phyloP scores from a whole-genome alignment of 1,140 invertebrate genomes.

The Lepidostoma basale region DNA sequence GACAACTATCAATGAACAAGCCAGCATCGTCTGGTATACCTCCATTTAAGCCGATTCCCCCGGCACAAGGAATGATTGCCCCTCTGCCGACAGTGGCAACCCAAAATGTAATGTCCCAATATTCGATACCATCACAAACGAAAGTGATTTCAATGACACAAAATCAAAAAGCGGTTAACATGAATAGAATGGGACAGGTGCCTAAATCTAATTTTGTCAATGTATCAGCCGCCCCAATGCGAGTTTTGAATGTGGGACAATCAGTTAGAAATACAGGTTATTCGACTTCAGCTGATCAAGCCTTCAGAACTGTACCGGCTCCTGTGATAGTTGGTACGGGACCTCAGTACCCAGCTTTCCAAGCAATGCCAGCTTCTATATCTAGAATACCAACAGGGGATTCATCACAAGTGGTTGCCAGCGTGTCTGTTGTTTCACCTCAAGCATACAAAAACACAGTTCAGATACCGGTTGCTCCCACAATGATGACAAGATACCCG shows the following conservation, averaged over 20 bases:
- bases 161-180: conserved; percentile 50
- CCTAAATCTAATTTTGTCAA: conserved; percentile 37
- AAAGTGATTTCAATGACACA: conserved; percentile 51
- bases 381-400: conserved; percentile 50
- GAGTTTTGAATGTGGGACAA: conserved; percentile 25
- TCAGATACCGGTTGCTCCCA: conserved; percentile 46
- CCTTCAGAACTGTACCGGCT: conserved; percentile 49
- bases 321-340: conserved; percentile 45
- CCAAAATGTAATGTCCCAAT: conserved; percentile 51
- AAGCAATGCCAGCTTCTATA: conserved; percentile 61
- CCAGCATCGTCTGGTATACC: conserved; percentile 66
- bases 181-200: conserved; percentile 41
- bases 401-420: conserved; percentile 51
- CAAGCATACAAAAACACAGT: conserved; percentile 50
- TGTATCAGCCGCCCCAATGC: conserved; percentile 34
- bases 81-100: conserved; percentile 53
- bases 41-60: conserved; percentile 76
- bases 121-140: conserved; percentile 56
- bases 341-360: conserved; percentile 54
- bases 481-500: conserved; percentile 45
- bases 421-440: conserved; percentile 53
- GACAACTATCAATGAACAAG: conserved; percentile 59
- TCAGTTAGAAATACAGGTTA: background rate
- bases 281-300: conserved; percentile 32
- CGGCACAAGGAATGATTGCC: conserved; percentile 61